Conservation (phyloP, 2,797 vertebrate genomes). For the Bucorvus abyssinicus region DNA sequence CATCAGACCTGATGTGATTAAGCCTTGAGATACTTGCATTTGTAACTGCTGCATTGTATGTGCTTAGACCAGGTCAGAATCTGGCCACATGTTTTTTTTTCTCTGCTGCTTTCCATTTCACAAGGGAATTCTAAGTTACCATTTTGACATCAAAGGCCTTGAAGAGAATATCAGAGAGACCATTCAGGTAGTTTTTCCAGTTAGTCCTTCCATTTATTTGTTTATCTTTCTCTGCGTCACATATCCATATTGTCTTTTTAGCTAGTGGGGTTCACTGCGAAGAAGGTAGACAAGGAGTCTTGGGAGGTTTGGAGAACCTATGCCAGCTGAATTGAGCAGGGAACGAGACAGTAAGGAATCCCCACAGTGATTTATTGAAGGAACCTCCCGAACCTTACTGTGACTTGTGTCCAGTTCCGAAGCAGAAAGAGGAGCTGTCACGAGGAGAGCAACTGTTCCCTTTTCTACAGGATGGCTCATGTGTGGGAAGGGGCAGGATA, state of each 20-base stretch:
- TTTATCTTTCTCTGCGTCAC: background rate
- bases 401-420: background rate
- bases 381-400: background rate
- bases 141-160: background rate
- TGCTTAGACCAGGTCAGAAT: background rate
- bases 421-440: background rate
- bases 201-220: background rate
- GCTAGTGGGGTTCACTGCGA: background rate
- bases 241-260: accelerated
- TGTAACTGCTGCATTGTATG: background rate
- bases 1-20: background rate
- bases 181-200: background rate
- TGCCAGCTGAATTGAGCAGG: accelerated
- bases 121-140: background rate
- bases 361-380: background rate
- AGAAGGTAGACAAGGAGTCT: background rate
- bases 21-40: background rate
- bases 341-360: background rate
- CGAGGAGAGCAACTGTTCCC: background rate
- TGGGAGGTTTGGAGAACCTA: background rate
- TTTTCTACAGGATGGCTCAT: background rate
- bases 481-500: background rate
- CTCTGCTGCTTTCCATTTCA: background rate
- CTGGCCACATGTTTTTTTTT: accelerated
- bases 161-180: background rate